phyloP scores from a whole-genome alignment of 2,797 vertebrate genomes.

The Synaphobranchus kaupii region DNA sequence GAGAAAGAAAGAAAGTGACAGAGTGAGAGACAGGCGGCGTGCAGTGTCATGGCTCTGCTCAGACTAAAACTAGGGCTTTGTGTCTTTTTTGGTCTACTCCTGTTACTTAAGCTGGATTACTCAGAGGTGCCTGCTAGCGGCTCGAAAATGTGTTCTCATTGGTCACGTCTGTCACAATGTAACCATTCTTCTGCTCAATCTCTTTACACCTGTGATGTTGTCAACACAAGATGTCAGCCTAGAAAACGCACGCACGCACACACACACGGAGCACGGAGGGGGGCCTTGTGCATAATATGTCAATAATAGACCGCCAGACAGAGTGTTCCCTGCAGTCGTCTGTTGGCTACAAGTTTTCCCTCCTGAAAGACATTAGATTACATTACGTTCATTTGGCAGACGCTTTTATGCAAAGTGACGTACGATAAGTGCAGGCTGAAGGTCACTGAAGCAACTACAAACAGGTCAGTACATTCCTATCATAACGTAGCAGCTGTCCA shows the following conservation, averaged over 20 bases:
- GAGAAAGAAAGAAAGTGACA: background rate
- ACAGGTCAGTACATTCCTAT: too few species aligned
- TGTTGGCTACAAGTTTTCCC: too few species aligned
- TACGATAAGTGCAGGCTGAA: too few species aligned
- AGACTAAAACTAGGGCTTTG: constrained; percentile 7
- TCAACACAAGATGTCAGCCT: background rate
- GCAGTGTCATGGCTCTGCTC: constrained; percentile 18
- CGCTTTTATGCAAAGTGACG: too few species aligned
- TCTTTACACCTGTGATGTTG: background rate
- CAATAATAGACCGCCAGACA: background rate
- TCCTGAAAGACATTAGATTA: too few species aligned
- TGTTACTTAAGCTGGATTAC: background rate
- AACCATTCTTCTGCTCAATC: background rate
- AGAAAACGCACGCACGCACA: background rate
- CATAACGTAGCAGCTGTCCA: too few species aligned
- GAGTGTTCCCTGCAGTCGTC: background rate
- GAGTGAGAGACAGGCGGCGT: background rate
- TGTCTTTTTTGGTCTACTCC: background rate
- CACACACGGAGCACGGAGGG: background rate
- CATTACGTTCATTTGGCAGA: too few species aligned
- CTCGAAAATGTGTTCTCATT: background rate
- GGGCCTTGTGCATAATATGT: background rate
- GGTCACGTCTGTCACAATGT: constrained; percentile 16
- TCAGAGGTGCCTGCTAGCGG: background rate
- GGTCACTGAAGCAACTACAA: too few species aligned